phyloP scores from a whole-genome alignment of 2,888 invertebrate species.

The Hyppa rectilinea region DNA sequence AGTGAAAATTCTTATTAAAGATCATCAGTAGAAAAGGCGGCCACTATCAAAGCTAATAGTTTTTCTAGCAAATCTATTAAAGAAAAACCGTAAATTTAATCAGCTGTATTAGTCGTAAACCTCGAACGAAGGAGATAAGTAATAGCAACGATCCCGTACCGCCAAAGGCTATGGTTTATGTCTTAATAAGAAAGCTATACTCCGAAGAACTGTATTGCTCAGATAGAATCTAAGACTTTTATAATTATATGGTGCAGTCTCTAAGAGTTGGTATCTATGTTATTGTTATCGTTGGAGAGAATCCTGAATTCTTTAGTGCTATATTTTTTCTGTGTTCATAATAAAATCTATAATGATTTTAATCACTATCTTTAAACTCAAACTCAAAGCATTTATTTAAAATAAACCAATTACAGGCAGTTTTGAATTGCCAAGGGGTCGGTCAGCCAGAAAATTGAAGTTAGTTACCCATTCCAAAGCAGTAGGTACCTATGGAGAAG shows the following conservation, averaged over 20 bases:
- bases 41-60: not conserved
- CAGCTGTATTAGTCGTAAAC: constrained; percentile 48
- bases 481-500: no score
- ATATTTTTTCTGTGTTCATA: no score
- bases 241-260: constrained; percentile 22
- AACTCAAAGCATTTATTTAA: no score
- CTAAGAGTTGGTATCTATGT: not conserved
- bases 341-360: no score
- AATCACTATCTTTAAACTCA: no score
- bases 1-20: not conserved
- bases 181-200: constrained; percentile 53
- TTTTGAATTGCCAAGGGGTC: no score
- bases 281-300: not conserved
- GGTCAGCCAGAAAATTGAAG: no score
- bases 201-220: constrained; percentile 41
- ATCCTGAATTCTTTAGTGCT: no score
- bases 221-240: constrained; percentile 27
- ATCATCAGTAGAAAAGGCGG: not conserved
- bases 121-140: constrained; percentile 20
- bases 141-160: constrained; percentile 34
- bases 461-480: no score
- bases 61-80: constrained; percentile 18
- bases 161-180: constrained; percentile 54
- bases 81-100: constrained; percentile 52
- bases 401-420: no score